Base-by-base conservation (phyloP, 1,140 invertebrate species). In the Octopus sinensis region DNA sequence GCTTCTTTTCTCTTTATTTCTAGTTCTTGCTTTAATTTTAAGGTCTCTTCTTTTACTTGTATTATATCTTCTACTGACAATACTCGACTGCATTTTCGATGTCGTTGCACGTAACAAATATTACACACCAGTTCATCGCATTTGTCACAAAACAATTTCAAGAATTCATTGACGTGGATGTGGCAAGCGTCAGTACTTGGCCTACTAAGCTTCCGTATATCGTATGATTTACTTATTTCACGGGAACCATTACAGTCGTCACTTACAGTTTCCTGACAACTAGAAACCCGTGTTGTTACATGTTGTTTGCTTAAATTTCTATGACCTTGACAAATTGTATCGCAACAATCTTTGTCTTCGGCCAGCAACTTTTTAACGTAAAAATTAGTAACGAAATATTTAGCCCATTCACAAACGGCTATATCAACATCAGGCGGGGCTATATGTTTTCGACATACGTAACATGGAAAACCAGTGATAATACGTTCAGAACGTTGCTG, bases 401-500 rank as follows among this genome's bases (percentile, higher is more conserved):
- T 73, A 6, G 68, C 68, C 68, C 68, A 73, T 0, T 73, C 68
- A 13, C 13, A 6, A 23, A 73, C 68, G 9, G 7, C 68, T 5
- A 73, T 5, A 23, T 23, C 30, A 23, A 23, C 5, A 23, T 73
- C 68, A 5, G 68, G 68, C 3, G 68, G 13, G 17, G 68, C 17
- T n/a, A 23, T 73, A 23, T 73, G 68, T 13, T 13, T 73, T n/a
- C 68, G 68, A 73, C 68, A 73, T 23, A 73, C 7, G 68, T 13
- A 23, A 23, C 68, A 73, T 6, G 68, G 68, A 23, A 73, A 73
- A 17, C 68, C 68, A 13, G 68, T 73, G 68, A 73, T 13, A 13
- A 62, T 6, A 1, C 68, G 7, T 23, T 73, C 68, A 13, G 68
- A 9, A 13, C 6, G 10, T 80, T 81, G 79, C 80, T 83, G 23